phyloP scores from a whole-genome alignment of 2,888 invertebrate genomes.

The Holacanthella duospinosa region DNA sequence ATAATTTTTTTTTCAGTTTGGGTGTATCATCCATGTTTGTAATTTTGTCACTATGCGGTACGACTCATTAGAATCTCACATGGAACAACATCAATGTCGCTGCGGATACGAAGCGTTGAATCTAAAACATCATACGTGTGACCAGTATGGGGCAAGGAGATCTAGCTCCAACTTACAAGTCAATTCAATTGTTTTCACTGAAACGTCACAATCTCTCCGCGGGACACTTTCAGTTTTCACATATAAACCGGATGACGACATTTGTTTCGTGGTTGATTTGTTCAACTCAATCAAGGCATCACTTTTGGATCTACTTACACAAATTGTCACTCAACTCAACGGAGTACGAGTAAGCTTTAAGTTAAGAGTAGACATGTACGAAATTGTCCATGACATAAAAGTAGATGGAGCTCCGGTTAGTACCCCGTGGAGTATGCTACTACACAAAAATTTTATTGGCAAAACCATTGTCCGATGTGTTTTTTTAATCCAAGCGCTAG shows the following conservation, averaged over 20 bases:
- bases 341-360: neutral
- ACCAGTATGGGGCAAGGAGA: no score
- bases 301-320: neutral
- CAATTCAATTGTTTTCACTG: neutral
- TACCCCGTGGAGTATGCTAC: neutral
- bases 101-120: no score
- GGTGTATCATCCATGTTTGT: no score
- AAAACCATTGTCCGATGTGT: neutral
- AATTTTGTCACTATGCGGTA: no score
- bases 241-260: no score
- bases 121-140: no score
- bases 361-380: neutral
- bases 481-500: neutral
- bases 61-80: no score
- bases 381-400: neutral
- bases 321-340: neutral
- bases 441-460: neutral
- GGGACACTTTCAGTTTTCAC: no score
- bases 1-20: no score
- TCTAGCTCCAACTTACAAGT: neutral
- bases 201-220: no score
- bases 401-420: neutral
- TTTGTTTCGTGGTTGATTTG: neutral
- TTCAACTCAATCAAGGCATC: neutral
- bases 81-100: no score